phyloP scores from a whole-genome alignment of 2,113 vertebrate species.

The Zosterops pallidus region DNA sequence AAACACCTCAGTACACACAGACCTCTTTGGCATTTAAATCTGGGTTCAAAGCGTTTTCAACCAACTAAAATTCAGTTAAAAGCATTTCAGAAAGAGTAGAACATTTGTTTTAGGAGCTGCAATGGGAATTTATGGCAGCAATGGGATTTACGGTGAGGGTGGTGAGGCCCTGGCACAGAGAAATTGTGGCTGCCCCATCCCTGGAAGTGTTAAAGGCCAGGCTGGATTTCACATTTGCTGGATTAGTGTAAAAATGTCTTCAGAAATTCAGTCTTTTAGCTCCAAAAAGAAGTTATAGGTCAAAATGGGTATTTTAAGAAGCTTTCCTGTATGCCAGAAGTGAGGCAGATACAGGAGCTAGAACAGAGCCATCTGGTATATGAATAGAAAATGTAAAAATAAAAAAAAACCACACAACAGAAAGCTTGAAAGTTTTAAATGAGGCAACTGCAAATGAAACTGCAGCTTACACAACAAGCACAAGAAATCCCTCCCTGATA shows the following conservation, averaged over 20 bases:
- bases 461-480: background rate
- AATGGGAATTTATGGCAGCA: background rate
- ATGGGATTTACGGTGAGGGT: background rate
- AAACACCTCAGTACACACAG: background rate
- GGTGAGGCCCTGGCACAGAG: background rate
- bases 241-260: background rate
- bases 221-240: background rate
- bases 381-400: background rate
- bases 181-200: background rate
- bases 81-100: background rate
- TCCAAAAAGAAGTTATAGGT: background rate
- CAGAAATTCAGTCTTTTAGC: background rate
- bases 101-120: background rate
- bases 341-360: background rate
- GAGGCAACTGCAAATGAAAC: background rate
- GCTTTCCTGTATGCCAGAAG: background rate
- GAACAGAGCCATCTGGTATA: background rate
- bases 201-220: background rate
- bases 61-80: background rate
- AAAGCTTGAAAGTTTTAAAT: background rate
- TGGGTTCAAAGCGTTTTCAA: background rate
- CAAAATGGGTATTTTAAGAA: background rate
- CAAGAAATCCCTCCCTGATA: background rate
- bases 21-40: background rate
- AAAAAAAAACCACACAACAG: background rate